Percentiles rank a stretch among this genome's conserved stretches.
phyloP scores from a whole-genome alignment of 2,888 invertebrate species.

The Sesia apiformis region DNA sequence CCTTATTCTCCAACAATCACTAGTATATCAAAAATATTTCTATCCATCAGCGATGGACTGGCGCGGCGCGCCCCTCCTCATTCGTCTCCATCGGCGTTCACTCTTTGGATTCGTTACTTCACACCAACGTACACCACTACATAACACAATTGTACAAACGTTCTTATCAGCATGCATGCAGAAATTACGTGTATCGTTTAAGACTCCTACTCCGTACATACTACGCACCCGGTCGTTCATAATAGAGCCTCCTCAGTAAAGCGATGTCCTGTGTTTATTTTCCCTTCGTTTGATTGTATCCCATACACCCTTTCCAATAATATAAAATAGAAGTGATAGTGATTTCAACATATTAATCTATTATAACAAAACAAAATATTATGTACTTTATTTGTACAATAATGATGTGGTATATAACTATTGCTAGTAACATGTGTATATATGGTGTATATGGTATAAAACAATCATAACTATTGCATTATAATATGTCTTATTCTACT shows the following conservation, averaged over 20 bases:
- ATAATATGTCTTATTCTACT: constrained; percentile 38
- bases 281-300: constrained; percentile 32
- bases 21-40: constrained; percentile 63
- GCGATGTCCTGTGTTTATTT: constrained; percentile 41
- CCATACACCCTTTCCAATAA: constrained; percentile 50
- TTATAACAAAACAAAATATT: constrained; percentile 64
- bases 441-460: constrained; percentile 57
- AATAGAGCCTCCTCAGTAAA: constrained; percentile 52
- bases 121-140: constrained; percentile 30
- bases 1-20: constrained; percentile 64
- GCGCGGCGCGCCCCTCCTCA: constrained; percentile 26
- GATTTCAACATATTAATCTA: constrained; percentile 63
- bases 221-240: constrained; percentile 43
- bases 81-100: constrained; percentile 31
- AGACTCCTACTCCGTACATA: constrained; percentile 37
- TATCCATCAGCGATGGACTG: constrained; percentile 13
- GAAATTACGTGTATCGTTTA: constrained; percentile 36
- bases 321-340: constrained; percentile 42
- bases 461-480: constrained; percentile 46
- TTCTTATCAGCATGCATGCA: constrained; percentile 34
- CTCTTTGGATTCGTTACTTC: constrained; percentile 54
- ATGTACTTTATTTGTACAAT: constrained; percentile 47
- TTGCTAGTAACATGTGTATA: constrained; percentile 59
- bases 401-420: constrained; percentile 42
- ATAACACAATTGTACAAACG: constrained; percentile 30